These are phyloP conservation scores for Hemicrepidius hirtus DNA, from an alignment of 2,888 invertebrate species.

Conservation along the genomic window DNA sequence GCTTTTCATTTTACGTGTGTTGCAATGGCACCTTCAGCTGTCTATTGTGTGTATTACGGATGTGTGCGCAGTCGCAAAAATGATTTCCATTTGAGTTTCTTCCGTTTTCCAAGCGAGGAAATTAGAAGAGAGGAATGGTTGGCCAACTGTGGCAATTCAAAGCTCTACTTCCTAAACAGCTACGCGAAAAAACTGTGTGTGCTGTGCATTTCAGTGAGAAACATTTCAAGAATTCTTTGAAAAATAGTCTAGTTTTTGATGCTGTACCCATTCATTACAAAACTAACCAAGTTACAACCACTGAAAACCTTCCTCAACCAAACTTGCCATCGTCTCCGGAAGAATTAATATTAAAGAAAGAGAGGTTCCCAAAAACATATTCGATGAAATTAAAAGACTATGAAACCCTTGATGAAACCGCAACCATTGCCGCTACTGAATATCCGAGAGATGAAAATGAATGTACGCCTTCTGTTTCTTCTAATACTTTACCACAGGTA, in stretches of 20 bases:
- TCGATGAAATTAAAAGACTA: too few relatives aligned
- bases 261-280: constrained; percentile 4
- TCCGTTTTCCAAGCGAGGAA: not conserved
- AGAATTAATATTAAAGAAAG: not conserved
- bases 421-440: not conserved
- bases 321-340: not conserved
- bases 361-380: not conserved
- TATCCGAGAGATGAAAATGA: too few relatives aligned
- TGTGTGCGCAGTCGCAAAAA: not conserved
- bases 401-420: too few relatives aligned
- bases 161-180: not conserved
- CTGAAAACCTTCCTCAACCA: not conserved
- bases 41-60: not conserved
- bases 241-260: not conserved
- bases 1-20: too few relatives aligned
- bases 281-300: not conserved
- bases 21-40: too few relatives aligned
- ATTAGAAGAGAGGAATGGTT: not conserved
- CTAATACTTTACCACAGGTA: too few relatives aligned
- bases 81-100: not conserved
- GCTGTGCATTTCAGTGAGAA: constrained; percentile 10
- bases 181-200: constrained; percentile 7
- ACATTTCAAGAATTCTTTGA: not conserved
- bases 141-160: not conserved
- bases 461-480: too few relatives aligned